phyloP scores from a whole-genome alignment of 2,888 invertebrate genomes.

The Protophormia terraenovae region DNA sequence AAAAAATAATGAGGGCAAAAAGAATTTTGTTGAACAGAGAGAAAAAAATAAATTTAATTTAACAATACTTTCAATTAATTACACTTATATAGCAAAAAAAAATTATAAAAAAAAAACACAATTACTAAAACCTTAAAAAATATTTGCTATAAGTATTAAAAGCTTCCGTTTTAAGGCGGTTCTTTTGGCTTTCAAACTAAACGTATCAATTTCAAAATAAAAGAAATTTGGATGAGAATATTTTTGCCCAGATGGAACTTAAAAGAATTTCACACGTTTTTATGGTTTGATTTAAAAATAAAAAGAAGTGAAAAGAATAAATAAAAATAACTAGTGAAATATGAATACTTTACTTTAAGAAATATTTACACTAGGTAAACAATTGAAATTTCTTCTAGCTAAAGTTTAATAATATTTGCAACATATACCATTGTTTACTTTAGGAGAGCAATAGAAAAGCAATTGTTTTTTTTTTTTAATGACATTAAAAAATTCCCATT shows the following conservation, averaged over 20 bases:
- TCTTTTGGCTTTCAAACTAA: neutral
- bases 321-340: neutral
- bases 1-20: conserved; percentile 24
- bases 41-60: conserved; percentile 21
- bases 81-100: conserved; percentile 4
- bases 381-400: neutral
- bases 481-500: too few species aligned
- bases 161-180: conserved; percentile 52
- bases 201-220: conserved; percentile 49
- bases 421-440: too few species aligned
- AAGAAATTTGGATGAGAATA: neutral
- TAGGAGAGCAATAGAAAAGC: too few species aligned
- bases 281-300: conserved; percentile 53
- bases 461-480: too few species aligned
- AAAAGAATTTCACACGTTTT: conserved; percentile 56
- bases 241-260: conserved; percentile 28
- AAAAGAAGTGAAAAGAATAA: neutral
- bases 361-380: neutral
- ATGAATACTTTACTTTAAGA: too few species aligned
- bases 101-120: neutral
- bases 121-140: neutral
- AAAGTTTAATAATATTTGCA: too few species aligned
- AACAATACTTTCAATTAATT: conserved; percentile 53
- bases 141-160: conserved; percentile 21
- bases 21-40: neutral